Conservation (phyloP, 1,140 invertebrate genomes). For the Acromyrmex heyeri region DNA sequence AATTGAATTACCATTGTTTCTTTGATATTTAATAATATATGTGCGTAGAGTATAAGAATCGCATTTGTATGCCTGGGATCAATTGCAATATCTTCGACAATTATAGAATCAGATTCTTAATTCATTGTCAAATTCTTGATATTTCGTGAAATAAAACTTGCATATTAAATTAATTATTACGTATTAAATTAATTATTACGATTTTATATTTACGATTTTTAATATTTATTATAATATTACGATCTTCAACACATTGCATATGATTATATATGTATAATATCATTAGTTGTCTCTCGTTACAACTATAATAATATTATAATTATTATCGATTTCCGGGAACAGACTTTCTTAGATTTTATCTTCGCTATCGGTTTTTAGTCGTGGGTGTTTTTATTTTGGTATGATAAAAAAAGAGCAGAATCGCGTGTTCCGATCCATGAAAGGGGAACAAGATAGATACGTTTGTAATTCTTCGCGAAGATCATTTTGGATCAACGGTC, state of each 20-base stretch:
- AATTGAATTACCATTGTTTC: too few species aligned
- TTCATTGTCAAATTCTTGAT: background rate
- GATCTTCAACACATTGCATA: background rate
- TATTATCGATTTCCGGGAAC: background rate
- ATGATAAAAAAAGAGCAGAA: background rate
- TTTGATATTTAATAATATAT: too few species aligned
- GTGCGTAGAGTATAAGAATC: background rate
- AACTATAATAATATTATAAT: background rate
- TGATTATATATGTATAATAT: background rate
- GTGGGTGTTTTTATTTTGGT: conserved; percentile 2
- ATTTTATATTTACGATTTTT: too few species aligned
- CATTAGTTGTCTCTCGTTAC: background rate
- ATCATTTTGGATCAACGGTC: conserved; percentile 21
- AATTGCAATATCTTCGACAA: background rate
- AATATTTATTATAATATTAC: background rate
- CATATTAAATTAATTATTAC: background rate
- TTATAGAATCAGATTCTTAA: background rate
- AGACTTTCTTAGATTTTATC: background rate
- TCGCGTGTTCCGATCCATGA: background rate
- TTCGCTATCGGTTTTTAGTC: background rate
- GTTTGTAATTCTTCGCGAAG: background rate
- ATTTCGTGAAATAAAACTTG: background rate
- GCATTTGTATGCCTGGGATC: background rate
- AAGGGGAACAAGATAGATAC: background rate
- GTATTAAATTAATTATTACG: too few species aligned